These are phyloP conservation scores for Gymnodraco acuticeps DNA, from an alignment of 2,797 vertebrate genomes.

Conservation along the genomic window DNA sequence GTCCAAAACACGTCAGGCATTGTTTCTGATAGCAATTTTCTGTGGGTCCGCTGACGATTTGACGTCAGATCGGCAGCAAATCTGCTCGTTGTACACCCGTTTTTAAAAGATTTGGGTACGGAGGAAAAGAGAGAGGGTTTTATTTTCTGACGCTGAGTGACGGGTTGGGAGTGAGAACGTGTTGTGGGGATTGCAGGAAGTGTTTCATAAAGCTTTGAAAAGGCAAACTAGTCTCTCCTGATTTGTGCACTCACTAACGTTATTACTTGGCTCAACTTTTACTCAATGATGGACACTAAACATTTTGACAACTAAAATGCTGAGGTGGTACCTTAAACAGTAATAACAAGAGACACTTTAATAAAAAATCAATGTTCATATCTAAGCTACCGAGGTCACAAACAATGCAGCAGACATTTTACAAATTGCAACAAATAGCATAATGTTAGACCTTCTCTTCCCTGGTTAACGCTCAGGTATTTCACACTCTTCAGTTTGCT, in stretches of 20 bases:
- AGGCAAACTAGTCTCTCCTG: not conserved
- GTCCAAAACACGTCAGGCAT: too few relatives aligned
- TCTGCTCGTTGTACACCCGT: too few relatives aligned
- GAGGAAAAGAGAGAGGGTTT: too few relatives aligned
- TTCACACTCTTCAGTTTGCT: too few relatives aligned
- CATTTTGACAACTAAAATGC: not conserved
- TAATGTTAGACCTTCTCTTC: not conserved
- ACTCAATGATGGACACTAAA: not conserved
- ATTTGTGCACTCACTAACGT: not conserved
- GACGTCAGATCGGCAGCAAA: too few relatives aligned
- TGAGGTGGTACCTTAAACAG: not conserved
- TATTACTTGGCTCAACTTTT: not conserved
- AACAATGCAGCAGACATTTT: not conserved
- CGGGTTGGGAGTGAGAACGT: too few relatives aligned
- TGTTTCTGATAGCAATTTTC: too few relatives aligned
- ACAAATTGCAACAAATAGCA: not conserved
- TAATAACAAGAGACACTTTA: not conserved
- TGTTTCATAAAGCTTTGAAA: not conserved
- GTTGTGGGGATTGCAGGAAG: not conserved
- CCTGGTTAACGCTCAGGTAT: not conserved
- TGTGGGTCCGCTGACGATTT: too few relatives aligned
- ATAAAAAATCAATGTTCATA: not conserved
- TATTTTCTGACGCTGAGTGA: too few relatives aligned
- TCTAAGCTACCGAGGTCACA: not conserved
- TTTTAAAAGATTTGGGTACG: too few relatives aligned